These are phyloP conservation scores for Coelogynopora nodosa DNA, from an alignment of 2,888 invertebrate species.

Conservation along the genomic window DNA sequence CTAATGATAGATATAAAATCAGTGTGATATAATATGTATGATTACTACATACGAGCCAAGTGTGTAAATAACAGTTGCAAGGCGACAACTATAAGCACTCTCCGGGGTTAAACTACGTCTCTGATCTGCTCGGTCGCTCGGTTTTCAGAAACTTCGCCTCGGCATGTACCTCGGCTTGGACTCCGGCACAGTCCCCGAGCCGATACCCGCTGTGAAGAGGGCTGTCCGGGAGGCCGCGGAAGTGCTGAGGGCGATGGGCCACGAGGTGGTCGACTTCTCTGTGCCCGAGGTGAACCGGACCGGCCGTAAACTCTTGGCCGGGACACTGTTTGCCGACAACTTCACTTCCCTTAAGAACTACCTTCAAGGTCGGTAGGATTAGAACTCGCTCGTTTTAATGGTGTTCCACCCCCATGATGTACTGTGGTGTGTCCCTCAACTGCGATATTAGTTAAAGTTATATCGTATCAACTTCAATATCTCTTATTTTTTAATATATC, in stretches of 20 bases:
- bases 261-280: constrained; percentile 24
- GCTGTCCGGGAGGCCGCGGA: constrained; percentile 34
- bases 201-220: constrained; percentile 37
- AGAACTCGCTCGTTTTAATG: too few species aligned
- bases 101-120: too few species aligned
- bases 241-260: constrained; percentile 33
- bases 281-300: background rate
- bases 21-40: too few species aligned
- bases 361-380: background rate
- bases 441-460: too few species aligned
- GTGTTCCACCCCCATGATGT: too few species aligned
- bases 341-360: background rate
- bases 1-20: too few species aligned
- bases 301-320: background rate
- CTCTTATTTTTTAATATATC: too few species aligned
- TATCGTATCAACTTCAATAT: too few species aligned
- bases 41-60: too few species aligned
- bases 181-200: constrained; percentile 52
- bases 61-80: too few species aligned
- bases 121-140: background rate
- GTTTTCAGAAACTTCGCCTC: constrained; percentile 47
- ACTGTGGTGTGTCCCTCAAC: too few species aligned
- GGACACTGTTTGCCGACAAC: background rate
- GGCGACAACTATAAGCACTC: too few species aligned
- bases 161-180: constrained; percentile 58